These are phyloP conservation scores for Psilopsiagon aymara DNA, from an alignment of 2,113 vertebrate species.

Conservation along the genomic window DNA sequence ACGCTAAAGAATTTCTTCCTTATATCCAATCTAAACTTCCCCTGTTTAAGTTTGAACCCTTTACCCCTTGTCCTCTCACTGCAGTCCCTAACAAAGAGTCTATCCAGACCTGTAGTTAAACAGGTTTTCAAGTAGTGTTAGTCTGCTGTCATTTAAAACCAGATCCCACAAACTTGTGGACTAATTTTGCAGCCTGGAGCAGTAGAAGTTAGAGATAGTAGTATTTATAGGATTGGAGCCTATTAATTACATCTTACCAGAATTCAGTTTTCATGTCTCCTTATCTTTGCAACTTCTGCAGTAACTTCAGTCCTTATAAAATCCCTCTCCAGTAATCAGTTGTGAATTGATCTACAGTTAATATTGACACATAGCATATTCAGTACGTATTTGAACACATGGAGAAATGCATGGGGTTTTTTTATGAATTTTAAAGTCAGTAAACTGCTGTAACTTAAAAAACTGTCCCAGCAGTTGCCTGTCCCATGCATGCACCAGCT, in stretches of 20 bases:
- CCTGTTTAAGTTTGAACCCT: no score
- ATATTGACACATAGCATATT: not conserved
- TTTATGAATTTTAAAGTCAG: not conserved
- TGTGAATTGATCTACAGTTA: not conserved
- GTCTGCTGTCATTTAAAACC: not conserved
- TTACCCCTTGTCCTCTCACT: no score
- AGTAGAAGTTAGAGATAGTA: not conserved
- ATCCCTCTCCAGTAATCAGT: not conserved
- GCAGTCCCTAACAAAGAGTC: no score
- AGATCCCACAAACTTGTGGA: not conserved
- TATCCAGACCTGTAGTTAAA: not conserved
- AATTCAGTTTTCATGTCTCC: not conserved
- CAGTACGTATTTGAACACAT: not conserved
- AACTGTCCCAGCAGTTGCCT: not conserved
- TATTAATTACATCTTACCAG: not conserved
- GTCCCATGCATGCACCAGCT: not conserved
- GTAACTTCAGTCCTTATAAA: not conserved
- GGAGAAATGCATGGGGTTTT: not conserved
- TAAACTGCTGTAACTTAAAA: not conserved
- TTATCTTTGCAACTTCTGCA: not conserved
- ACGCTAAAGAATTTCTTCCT: no score
- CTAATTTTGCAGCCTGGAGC: not conserved
- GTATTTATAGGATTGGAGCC: not conserved
- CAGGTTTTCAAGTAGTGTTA: not conserved
- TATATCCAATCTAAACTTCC: no score